phyloP scores from a whole-genome alignment of 2,888 invertebrate species.

The Strigamia transsilvanica region DNA sequence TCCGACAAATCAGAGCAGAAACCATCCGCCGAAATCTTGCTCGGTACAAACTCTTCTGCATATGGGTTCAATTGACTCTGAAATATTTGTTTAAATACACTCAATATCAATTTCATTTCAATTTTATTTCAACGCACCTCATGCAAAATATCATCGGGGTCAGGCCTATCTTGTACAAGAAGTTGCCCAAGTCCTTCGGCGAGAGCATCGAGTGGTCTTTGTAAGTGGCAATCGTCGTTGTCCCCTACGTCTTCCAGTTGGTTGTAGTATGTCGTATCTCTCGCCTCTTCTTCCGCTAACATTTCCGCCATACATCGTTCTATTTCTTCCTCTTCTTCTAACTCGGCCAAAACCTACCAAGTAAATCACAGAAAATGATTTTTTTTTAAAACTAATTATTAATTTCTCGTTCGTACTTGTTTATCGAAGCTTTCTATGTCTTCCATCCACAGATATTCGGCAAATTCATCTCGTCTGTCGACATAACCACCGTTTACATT shows the following conservation, averaged over 20 bases:
- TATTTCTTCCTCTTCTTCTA: conserved; percentile 56
- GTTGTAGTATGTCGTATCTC: conserved; percentile 56
- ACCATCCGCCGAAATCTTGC: background rate
- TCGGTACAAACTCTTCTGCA: conserved; percentile 56
- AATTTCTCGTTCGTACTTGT: conserved; percentile 70
- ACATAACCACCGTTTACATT: conserved; percentile 22
- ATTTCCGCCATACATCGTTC: conserved; percentile 56
- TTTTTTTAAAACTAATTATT: background rate
- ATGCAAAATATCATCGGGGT: conserved; percentile 25
- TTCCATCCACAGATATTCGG: conserved; percentile 95
- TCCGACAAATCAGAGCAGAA: conserved; percentile 51
- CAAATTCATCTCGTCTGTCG: conserved; percentile 71
- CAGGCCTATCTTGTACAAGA: conserved; percentile 35
- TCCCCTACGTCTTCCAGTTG: conserved; percentile 23
- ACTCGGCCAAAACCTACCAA: conserved; percentile 55
- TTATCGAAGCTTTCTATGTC: conserved; percentile 92
- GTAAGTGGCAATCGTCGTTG: background rate
- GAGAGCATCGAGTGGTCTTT: conserved; percentile 41
- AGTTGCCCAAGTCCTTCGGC: conserved; percentile 46
- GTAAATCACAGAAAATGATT: background rate
- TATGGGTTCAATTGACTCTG: conserved; percentile 56
- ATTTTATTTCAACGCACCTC: background rate
- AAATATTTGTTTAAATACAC: background rate
- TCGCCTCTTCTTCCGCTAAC: conserved; percentile 56
- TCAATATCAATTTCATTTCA: background rate